Evolutionary conservation across 2,888 invertebrate species (phyloP).

Genomic region (Volucella bombylans): DNA sequence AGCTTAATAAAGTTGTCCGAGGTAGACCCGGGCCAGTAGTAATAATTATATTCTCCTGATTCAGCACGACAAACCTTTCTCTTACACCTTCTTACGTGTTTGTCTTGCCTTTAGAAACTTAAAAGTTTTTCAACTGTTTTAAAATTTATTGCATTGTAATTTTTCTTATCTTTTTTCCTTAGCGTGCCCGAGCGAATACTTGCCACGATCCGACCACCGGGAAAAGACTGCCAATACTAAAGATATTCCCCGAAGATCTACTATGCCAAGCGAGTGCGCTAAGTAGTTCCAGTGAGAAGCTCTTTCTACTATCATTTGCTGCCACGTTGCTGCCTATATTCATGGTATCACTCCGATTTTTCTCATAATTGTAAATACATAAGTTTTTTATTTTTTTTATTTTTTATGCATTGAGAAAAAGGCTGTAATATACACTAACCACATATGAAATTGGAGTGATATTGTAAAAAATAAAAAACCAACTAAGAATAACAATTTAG

Average conservation of each 20-base stretch:
- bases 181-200: slow-evolving; percentile 86
- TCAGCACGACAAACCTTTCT: no score
- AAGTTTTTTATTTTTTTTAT: background rate
- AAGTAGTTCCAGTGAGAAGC: slow-evolving; percentile 85
- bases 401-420: slow-evolving; percentile 67
- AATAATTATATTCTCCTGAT: no score
- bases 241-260: slow-evolving; percentile 90
- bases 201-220: slow-evolving; percentile 87
- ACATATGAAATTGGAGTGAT: slow-evolving; percentile 64
- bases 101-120: no score
- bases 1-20: no score
- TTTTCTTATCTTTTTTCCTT: slow-evolving; percentile 33
- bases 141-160: slow-evolving; percentile 28
- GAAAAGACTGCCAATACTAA: slow-evolving; percentile 86
- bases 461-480: slow-evolving; percentile 58
- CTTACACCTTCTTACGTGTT: no score
- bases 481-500: slow-evolving; percentile 14
- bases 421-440: slow-evolving; percentile 72
- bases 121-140: no score
- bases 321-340: slow-evolving; percentile 79
- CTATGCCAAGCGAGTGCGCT: slow-evolving; percentile 94
- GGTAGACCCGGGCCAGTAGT: no score
- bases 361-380: slow-evolving; percentile 69
- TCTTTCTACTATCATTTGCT: slow-evolving; percentile 80
- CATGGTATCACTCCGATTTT: slow-evolving; percentile 80